These are phyloP conservation scores for Ptyas mucosa DNA, from an alignment of 2,113 vertebrate species.

Conservation along the genomic window DNA sequence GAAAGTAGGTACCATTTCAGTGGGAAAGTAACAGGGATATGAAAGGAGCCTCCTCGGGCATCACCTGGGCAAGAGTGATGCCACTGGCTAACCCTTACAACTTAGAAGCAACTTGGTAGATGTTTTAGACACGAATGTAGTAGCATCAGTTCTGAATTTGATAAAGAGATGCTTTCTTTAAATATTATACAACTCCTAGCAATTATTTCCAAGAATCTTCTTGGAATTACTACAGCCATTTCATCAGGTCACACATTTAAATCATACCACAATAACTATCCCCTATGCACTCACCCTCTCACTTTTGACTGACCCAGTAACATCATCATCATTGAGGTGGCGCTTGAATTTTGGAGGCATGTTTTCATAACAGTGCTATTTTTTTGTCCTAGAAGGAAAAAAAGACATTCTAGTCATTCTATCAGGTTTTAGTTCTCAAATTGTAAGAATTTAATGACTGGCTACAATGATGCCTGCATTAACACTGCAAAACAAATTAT, in stretches of 20 bases:
- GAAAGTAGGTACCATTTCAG: neutral
- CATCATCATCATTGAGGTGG: constrained; percentile 94
- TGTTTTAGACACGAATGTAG: neutral
- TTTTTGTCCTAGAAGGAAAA: constrained; percentile 16
- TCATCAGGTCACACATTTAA: neutral
- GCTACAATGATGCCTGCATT: neutral
- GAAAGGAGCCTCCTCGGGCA: neutral
- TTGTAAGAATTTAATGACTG: neutral
- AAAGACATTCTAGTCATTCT: constrained; percentile 12
- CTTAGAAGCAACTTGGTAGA: neutral
- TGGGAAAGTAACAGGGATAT: neutral
- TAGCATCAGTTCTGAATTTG: neutral
- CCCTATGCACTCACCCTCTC: constrained; percentile 82
- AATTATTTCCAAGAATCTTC: neutral
- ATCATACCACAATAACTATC: neutral
- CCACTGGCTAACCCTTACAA: neutral
- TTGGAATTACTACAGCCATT: neutral
- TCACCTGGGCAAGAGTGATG: neutral
- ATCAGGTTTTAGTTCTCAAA: neutral
- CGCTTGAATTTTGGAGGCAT: constrained; percentile 99
- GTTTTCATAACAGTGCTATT: neutral
- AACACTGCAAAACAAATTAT: neutral
- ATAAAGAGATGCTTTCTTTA: neutral
- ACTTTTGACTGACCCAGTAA: constrained; percentile 93
- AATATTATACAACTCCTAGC: neutral